Conservation (phyloP, 2,888 invertebrate genomes). For the Plemyria rubiginata region DNA sequence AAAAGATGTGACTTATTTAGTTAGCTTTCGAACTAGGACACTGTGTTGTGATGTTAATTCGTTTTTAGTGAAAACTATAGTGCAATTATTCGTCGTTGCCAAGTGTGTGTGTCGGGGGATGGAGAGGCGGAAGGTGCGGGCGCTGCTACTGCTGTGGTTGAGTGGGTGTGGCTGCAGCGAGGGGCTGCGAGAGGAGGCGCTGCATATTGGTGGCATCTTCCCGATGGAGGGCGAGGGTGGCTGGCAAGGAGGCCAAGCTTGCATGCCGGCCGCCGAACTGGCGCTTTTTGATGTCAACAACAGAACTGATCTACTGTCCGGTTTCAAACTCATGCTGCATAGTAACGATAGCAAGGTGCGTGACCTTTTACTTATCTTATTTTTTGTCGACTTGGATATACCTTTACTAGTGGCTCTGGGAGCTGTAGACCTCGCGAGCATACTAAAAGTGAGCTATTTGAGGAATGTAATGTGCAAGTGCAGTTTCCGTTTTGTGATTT, state of each 20-base stretch:
- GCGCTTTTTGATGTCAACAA: conserved; percentile 98
- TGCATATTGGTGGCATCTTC: conserved; percentile 99
- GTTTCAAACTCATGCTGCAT: conserved; percentile 95
- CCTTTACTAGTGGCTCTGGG: too few relatives aligned
- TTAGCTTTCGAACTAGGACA: conserved; percentile 78
- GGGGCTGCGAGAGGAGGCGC: conserved; percentile 87
- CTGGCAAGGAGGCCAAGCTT: conserved; percentile 99
- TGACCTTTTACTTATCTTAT: not conserved
- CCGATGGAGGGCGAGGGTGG: conserved; percentile 98
- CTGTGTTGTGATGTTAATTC: conserved; percentile 71
- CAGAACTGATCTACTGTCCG: conserved; percentile 93
- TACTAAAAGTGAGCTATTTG: too few relatives aligned
- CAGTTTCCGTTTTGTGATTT: too few relatives aligned
- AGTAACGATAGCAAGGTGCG: conserved; percentile 98
- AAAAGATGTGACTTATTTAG: conserved; percentile 69
- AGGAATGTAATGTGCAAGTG: too few relatives aligned
- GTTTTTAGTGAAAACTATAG: conserved; percentile 78
- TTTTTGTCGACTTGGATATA: too few relatives aligned
- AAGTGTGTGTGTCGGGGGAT: conserved; percentile 66
- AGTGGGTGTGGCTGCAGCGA: conserved; percentile 67
- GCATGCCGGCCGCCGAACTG: conserved; percentile 98
- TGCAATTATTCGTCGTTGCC: conserved; percentile 82
- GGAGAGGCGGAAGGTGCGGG: conserved; percentile 49
- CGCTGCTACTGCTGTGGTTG: conserved; percentile 67
- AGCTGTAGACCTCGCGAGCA: too few relatives aligned